Evolutionary conservation across 1,140 invertebrate species (phyloP).

Genomic region (Sinonovacula constricta): DNA sequence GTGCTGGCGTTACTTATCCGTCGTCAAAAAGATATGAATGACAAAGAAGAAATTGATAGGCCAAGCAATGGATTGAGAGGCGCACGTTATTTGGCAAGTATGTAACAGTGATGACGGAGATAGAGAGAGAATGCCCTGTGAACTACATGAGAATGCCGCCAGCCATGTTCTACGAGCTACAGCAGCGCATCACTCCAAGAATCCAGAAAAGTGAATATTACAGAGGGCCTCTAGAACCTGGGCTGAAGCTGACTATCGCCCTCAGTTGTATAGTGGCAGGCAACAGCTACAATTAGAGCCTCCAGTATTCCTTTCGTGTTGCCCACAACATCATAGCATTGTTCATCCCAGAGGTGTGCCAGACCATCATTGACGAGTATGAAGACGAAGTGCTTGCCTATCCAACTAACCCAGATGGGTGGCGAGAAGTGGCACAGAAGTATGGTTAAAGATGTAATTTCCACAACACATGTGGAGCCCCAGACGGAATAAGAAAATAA

Average conservation of each 20-base stretch:
- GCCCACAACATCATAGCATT: constrained; percentile 47
- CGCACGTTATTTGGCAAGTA: no score
- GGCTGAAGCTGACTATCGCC: constrained; percentile 61
- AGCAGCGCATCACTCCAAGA: no score
- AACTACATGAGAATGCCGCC: no score
- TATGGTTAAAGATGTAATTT: constrained; percentile 42
- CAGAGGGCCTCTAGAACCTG: not conserved
- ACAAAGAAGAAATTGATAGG: no score
- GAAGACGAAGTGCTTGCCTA: constrained; percentile 2
- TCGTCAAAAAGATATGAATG: no score
- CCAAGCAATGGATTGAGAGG: no score
- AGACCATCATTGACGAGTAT: constrained; percentile 39
- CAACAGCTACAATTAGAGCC: constrained; percentile 31
- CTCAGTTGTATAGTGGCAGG: constrained; percentile 45
- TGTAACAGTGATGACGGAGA: no score
- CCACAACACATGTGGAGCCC: constrained; percentile 41
- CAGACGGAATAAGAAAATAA: constrained; percentile 78
- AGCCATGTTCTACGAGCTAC: no score
- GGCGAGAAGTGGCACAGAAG: no score
- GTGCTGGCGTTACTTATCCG: no score
- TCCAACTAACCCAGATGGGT: constrained; percentile 28
- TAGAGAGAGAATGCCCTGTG: no score
- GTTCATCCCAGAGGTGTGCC: constrained; percentile 48
- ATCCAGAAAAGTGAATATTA: no score
- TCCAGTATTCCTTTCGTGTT: constrained; percentile 43